Base-by-base conservation (phyloP, 2,888 invertebrate genomes). In the Trachelus iudaicus region DNA sequence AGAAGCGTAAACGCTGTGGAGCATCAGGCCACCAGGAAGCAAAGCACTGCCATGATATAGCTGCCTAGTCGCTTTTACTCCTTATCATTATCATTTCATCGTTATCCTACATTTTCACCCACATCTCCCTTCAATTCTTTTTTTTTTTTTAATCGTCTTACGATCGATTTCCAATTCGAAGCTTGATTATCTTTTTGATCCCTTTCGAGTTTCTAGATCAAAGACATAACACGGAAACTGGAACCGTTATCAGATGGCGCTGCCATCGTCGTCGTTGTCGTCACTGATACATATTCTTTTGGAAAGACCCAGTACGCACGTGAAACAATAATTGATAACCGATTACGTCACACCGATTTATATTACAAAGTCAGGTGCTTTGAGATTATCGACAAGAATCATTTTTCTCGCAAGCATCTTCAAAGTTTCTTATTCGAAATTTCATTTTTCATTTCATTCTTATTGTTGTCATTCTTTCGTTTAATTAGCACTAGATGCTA, bases 11-110 rank as follows among this genome's bases (percentile, higher is more conserved):
- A 15, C 69, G 4, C 40, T n/a, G n/a, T 40, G 40, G 40, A 40
- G 40, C 40, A 40, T 40, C 40, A 40, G 69, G 69, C 30, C 69
- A 69, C 30, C 40, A 69, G 69, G 69, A 69, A 69, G 69, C 69
- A 69, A 77, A 35, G 75, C 73, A n/a, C 37, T 77, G 75, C 77
- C 73, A 77, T 56, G 69, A 81, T 80, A 80, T 81, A 79, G 80
- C 81, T 82, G 80, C 80, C 84, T 82, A 83, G 82, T 84, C 82
- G 85, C 79, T 79, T 81, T 78, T 82, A 77, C 75, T 82, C 81
- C 78, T 79, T 80, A 79, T 75, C 80, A 13, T 69, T 15, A 4
- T 40, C 40, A 40, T 40, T 40, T 40, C 40, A 40, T 40, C 40
- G 15, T 40, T 40, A 12, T 40, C 40, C 4, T 40, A 40, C 40